Evolutionary conservation across 2,888 invertebrate genomes (phyloP).

Genomic region (Caenorhabditis sulstoni): DNA sequence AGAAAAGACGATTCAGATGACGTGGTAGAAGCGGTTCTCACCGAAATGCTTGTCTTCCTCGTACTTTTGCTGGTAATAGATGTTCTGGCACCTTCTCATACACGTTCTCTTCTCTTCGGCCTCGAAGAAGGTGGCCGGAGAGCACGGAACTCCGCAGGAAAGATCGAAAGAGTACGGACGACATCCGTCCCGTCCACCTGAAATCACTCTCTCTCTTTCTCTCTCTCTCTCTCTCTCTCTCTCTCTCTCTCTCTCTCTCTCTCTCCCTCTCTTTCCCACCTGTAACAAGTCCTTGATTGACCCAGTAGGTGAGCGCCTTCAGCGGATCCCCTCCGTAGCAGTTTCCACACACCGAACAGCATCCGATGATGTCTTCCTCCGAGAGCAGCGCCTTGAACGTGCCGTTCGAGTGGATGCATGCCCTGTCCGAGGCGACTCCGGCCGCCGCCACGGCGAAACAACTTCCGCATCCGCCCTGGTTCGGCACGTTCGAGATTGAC

Average conservation of each 20-base stretch:
- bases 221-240: not conserved
- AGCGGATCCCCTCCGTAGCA: conserved; percentile 80
- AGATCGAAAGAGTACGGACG: conserved; percentile 77
- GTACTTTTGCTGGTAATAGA: conserved; percentile 78
- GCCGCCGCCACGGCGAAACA: conserved; percentile 80
- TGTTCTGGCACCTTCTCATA: conserved; percentile 75
- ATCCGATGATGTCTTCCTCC: conserved; percentile 75
- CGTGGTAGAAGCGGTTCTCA: conserved; percentile 12
- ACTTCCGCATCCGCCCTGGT: conserved; percentile 80
- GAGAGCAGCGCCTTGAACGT: conserved; percentile 71
- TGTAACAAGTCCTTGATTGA: conserved; percentile 77
- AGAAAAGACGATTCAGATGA: conserved; percentile 1
- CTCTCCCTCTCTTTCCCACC: conserved; percentile 39
- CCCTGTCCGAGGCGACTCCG: conserved; percentile 78
- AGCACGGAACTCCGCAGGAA: conserved; percentile 78
- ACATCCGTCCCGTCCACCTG: conserved; percentile 78
- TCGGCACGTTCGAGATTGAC: conserved; percentile 75
- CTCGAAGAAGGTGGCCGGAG: conserved; percentile 76
- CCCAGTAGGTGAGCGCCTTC: conserved; percentile 80
- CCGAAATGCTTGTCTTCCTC: conserved; percentile 78
- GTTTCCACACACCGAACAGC: conserved; percentile 78
- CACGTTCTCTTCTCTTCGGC: conserved; percentile 76
- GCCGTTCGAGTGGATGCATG: conserved; percentile 79
- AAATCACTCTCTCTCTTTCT: not conserved
- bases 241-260: not conserved